These are phyloP conservation scores for Somateria mollissima DNA, from an alignment of 2,797 vertebrate genomes.

Conservation along the genomic window DNA sequence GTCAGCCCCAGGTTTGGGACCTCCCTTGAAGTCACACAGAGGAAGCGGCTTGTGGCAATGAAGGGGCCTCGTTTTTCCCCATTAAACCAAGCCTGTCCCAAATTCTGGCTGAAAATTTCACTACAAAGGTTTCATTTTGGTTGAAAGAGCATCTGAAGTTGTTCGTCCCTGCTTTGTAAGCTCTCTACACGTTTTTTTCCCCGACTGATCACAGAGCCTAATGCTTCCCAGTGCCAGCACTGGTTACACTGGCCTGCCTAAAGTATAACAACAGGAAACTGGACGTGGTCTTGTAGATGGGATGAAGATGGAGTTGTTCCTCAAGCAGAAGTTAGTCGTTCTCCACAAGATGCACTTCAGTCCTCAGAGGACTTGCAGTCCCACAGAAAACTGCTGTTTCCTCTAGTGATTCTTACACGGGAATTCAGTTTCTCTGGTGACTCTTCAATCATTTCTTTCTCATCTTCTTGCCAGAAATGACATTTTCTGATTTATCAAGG, in stretches of 20 bases:
- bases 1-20: background rate
- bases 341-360: background rate
- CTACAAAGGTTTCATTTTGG: accelerated
- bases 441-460: background rate
- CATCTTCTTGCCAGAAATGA: background rate
- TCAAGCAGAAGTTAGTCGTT: background rate
- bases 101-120: background rate
- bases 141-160: accelerated
- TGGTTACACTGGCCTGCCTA: background rate
- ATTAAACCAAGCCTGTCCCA: background rate
- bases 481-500: background rate
- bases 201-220: background rate
- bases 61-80: background rate
- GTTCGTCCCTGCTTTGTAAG: accelerated
- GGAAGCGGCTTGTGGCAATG: background rate
- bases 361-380: background rate
- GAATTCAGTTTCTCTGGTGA: background rate
- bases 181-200: background rate
- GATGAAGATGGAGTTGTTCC: background rate
- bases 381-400: background rate
- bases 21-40: background rate
- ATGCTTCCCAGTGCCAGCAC: background rate
- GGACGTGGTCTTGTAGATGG: background rate
- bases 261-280: background rate
- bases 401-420: background rate